Evolutionary conservation across 1,140 invertebrate genomes (phyloP).

Genomic region (Dinothrombium tinctorium): DNA sequence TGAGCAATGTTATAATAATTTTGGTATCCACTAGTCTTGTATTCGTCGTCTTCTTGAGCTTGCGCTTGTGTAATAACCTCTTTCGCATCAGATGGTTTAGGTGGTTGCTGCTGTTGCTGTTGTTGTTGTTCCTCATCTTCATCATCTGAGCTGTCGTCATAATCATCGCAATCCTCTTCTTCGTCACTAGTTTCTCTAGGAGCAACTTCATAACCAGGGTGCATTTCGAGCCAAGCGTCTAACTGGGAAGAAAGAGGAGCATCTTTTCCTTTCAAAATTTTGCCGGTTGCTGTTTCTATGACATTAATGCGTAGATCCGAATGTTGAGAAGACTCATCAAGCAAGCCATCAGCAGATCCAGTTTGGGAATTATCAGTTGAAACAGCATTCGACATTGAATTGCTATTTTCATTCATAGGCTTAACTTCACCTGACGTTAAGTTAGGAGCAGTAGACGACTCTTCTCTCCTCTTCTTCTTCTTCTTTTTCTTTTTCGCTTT

Average conservation of each 20-base stretch:
- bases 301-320: constrained; percentile 57
- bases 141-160: constrained; percentile 25
- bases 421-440: constrained; percentile 22
- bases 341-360: background rate
- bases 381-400: too few relatives aligned
- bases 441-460: background rate
- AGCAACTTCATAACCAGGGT: constrained; percentile 45
- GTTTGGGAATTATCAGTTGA: constrained; percentile 6
- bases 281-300: constrained; percentile 59
- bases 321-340: constrained; percentile 37
- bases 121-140: constrained; percentile 15
- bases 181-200: constrained; percentile 26
- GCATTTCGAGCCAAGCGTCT: constrained; percentile 36
- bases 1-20: constrained; percentile 66
- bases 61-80: constrained; percentile 10
- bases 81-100: constrained; percentile 12
- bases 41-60: constrained; percentile 81
- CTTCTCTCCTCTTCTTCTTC: constrained; percentile 33
- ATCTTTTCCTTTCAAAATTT: constrained; percentile 54
- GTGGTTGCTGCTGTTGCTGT: constrained; percentile 8
- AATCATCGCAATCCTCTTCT: constrained; percentile 28
- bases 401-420: too few relatives aligned
- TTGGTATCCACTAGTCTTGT: constrained; percentile 28
- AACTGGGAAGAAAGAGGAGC: constrained; percentile 70
- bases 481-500: constrained; percentile 54